Evolutionary conservation across 2,113 vertebrate species (phyloP), one percentile per base, ranked within the genome.

Genomic region (Phylloscopus trochiloides): DNA sequence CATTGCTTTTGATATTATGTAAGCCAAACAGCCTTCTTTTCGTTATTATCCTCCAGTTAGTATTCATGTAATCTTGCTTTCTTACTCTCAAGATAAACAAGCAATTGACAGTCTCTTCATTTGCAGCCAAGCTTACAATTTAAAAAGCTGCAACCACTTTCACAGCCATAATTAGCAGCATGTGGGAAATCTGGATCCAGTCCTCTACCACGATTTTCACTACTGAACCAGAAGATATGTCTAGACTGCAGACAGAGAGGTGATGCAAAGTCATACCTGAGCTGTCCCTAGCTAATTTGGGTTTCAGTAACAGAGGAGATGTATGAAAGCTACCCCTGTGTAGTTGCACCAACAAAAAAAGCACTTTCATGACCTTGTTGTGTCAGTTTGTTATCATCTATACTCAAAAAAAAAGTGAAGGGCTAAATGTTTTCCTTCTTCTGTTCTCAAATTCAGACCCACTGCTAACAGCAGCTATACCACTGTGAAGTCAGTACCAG

Each of bases 1-100:
- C 20, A 20, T 32, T 79, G 45, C 24, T 65, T 93, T 52, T 87
- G 42, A 70, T 86, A 28, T 32, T 66, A 47, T 32, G 25, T 57
- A 34, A 93, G 45, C 2, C 50, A 42, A 65, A 61, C 14, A 72
- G 14, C 28, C 40, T 38, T 32, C 29, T 88, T 83, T 74, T 59
- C 7, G 7, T 29, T 50, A 15, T 82, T 87, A 86, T 55, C 17
- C 57, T 65, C 36, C 66, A 85, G 48, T 92, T 91, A 92, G 43
- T 81, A 82, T 94, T 96, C 65, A 89, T 78, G 42, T 58, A 92
- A 57, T 87, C 73, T 75, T 84, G 32, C 34, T 84, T 88, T 78
- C 86, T 47, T 91, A 26, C 76, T 89, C 54, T 76, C 57, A 84
- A 74, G 76, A 87, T 84, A 95, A 97, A 89, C 61, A 94, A 88